Conservation (phyloP, 2,113 vertebrate species). For the Rhinogobius similis region DNA sequence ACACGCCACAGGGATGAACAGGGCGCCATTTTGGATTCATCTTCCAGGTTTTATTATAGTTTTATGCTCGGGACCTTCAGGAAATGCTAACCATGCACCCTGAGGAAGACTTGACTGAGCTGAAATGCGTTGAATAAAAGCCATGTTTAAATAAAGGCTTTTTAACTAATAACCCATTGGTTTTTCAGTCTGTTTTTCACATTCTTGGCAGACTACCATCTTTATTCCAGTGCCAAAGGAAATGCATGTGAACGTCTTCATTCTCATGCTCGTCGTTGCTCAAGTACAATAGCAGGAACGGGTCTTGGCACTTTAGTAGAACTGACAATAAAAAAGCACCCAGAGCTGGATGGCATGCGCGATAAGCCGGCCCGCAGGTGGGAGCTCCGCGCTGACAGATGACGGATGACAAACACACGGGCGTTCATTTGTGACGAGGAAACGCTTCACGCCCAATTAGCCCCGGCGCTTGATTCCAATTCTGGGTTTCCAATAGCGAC, state of each 20-base stretch:
- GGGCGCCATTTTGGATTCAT: too few relatives aligned
- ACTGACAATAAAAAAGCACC: constrained; percentile 51
- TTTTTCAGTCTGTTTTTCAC: too few relatives aligned
- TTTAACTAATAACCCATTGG: too few relatives aligned
- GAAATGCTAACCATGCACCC: background rate
- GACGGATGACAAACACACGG: constrained; percentile 53
- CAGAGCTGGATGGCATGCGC: constrained; percentile 34
- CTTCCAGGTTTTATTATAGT: too few relatives aligned
- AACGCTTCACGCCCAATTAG: constrained; percentile 42
- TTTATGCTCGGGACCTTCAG: too few relatives aligned
- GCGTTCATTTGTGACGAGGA: constrained; percentile 49
- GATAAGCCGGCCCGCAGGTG: constrained; percentile 54
- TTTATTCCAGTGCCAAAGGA: too few relatives aligned
- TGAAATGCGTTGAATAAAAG: too few relatives aligned
- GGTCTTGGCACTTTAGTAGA: constrained; percentile 52
- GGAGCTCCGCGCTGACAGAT: constrained; percentile 30
- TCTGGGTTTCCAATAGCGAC: constrained; percentile 57
- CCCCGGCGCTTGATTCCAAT: constrained; percentile 47
- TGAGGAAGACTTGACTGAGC: too few relatives aligned
- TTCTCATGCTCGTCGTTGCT: background rate
- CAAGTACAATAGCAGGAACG: constrained; percentile 28
- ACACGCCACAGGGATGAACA: too few relatives aligned
- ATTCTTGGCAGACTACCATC: too few relatives aligned
- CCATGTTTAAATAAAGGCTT: too few relatives aligned
- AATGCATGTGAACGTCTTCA: too few relatives aligned